phyloP scores from a whole-genome alignment of 2,113 vertebrate genomes.

The Uropsilus gracilis region DNA sequence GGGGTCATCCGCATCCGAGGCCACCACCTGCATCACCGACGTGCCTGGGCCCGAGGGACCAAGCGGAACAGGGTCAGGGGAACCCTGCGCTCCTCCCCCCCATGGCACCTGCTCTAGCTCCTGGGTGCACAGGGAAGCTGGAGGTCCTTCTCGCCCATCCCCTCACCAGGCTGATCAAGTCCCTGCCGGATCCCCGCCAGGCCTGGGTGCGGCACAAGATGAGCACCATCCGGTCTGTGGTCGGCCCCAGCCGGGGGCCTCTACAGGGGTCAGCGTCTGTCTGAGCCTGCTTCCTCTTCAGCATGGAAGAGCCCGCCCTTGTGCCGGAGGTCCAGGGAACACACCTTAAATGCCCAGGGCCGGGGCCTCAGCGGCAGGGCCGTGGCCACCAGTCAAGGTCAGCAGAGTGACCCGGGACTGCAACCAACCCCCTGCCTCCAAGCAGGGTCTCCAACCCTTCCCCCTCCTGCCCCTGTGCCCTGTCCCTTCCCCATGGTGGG shows the following conservation, averaged over 20 bases:
- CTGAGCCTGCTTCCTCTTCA: not conserved
- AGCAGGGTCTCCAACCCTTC: not conserved
- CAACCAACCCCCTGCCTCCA: not conserved
- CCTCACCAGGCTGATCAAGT: not conserved
- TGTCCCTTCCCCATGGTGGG: not conserved
- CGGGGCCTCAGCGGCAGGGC: not conserved
- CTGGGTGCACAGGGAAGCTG: not conserved
- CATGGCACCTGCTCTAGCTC: no score
- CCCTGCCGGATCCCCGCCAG: no score
- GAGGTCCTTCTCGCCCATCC: not conserved
- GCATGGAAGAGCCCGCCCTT: not conserved
- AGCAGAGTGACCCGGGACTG: not conserved
- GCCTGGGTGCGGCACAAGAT: not conserved
- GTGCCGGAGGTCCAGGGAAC: not conserved
- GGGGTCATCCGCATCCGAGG: constrained; percentile 96
- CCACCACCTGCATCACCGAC: constrained; percentile 98
- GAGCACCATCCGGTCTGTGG: not conserved
- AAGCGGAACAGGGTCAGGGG: constrained; percentile 27
- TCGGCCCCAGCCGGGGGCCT: not conserved
- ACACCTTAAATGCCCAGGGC: not conserved
- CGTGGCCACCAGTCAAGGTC: not conserved
- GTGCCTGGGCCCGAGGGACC: constrained; percentile 89
- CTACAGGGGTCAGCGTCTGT: not conserved
- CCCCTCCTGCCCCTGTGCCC: not conserved
- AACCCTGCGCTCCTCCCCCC: not conserved